Base-by-base conservation (phyloP, 2,113 vertebrate genomes). In the Chlorodrepanis virens region DNA sequence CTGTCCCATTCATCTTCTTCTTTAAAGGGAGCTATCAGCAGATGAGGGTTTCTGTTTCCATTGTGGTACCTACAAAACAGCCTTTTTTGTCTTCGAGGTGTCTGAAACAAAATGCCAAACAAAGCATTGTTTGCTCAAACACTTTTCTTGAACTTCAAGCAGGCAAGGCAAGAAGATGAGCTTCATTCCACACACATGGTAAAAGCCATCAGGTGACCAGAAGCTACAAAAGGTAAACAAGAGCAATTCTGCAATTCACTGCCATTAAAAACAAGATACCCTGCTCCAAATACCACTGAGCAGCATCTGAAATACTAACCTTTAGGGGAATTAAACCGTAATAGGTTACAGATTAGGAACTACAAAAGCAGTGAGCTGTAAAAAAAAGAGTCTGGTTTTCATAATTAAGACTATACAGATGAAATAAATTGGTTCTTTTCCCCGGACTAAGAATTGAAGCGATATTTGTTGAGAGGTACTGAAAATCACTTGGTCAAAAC, bases 1-100 rank as follows among this genome's bases (percentile, higher is more conserved):
- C 98, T 99, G 87, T 99, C 99, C 99, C 99, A 99, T 81, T 99
- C 99, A 10, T 99, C 99, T 87, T 99, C 99, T 83, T 99, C 99
- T 92, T 98, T 99, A 72, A 99, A 97, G 44, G 99, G 99, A 33
- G 98, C 98, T n/a, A 99, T 98, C 86, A 99, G 97, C 50, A 99
- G 98, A 28, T 98, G 97, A 6, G 99, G 99, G 39, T 98, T 99
- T 89, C 95, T 95, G 59, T 98, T 97, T 24, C 99, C 98, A 67
- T 99, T 96, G 0, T 98, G 98, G 94, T 99, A 99, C 84, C 99
- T 98, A 90, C 99, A 99, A 96, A 98, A 99, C 53, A 99, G 98
- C 79, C 98, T 98, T 86, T 99, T 99, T 75, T 98, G 98, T 64
- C 98, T 98, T 49, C 83, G 96, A 45, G 98, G 97, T 9, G 98